phyloP scores from a whole-genome alignment of 1,140 invertebrate species.

The Streblospio benedicti region DNA sequence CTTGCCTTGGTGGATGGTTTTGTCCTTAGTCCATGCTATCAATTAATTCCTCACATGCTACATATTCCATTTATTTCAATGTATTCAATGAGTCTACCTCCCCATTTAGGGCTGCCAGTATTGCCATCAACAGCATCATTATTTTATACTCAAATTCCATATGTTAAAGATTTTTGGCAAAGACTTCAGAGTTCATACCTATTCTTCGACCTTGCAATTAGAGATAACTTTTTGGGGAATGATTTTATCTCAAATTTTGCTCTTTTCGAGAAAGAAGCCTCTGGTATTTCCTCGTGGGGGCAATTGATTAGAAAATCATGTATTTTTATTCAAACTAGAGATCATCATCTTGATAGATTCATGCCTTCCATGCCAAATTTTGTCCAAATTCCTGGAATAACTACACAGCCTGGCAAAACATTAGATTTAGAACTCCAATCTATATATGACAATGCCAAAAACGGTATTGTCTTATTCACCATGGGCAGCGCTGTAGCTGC shows the following conservation, averaged over 20 bases:
- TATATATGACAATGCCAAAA: not conserved
- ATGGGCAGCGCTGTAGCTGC: not conserved
- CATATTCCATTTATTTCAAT: not conserved
- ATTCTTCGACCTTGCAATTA: too few species aligned
- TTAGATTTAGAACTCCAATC: not conserved
- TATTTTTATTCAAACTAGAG: not conserved
- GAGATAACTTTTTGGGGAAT: too few species aligned
- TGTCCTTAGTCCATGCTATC: not conserved
- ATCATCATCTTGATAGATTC: not conserved
- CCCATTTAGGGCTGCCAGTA: not conserved
- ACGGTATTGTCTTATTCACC: slow-evolving; percentile 9
- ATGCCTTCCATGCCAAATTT: not conserved
- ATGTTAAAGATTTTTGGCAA: not conserved
- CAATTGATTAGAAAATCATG: not conserved
- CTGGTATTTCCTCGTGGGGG: not conserved
- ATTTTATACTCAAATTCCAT: not conserved
- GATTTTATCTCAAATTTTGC: too few species aligned
- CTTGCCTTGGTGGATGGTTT: slow-evolving; percentile 25
- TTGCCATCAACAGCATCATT: not conserved
- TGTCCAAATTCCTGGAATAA: not conserved
- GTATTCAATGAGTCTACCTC: not conserved
- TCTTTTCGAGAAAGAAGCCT: not conserved
- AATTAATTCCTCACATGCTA: not conserved
- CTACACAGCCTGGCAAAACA: not conserved
- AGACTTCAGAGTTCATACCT: not conserved